Evolutionary conservation across 2,888 invertebrate species (phyloP).

Genomic region (Drosophila merina): DNA sequence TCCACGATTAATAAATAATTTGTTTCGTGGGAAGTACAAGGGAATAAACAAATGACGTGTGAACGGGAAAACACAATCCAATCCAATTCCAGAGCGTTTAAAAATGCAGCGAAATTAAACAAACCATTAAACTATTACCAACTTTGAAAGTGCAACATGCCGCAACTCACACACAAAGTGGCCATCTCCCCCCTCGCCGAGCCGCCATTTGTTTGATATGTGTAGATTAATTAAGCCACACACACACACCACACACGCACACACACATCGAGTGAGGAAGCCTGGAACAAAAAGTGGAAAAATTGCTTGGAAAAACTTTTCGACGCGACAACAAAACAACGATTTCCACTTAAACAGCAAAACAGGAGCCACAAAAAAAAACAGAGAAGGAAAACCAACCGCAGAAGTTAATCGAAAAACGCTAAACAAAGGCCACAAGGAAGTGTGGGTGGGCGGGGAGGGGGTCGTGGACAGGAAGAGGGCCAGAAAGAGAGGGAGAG

Average conservation of each 20-base stretch:
- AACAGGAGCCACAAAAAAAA: constrained; percentile 56
- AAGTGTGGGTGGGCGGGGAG: constrained; percentile 19
- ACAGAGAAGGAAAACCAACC: constrained; percentile 58
- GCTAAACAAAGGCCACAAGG: constrained; percentile 63
- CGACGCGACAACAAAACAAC: constrained; percentile 76
- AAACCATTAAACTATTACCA: constrained; percentile 63
- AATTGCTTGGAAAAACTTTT: constrained; percentile 66
- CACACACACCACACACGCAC: constrained; percentile 14
- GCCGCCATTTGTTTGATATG: constrained; percentile 30
- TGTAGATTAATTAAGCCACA: constrained; percentile 62
- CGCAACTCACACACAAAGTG: constrained; percentile 12
- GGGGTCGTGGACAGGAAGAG: constrained; percentile 3
- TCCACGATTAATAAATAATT: background rate
- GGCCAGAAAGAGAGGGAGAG: constrained; percentile 12
- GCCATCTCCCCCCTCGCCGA: background rate
- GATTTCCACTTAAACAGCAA: constrained; percentile 78
- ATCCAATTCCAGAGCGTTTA: constrained; percentile 27
- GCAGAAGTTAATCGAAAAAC: constrained; percentile 80
- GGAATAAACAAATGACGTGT: constrained; percentile 16
- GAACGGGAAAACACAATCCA: constrained; percentile 22
- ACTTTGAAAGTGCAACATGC: constrained; percentile 45
- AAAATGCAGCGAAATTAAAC: constrained; percentile 41
- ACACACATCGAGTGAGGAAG: background rate
- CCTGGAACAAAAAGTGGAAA: constrained; percentile 51
- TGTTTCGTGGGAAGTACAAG: background rate